These are phyloP conservation scores for Ianthella basta DNA, from an alignment of 37 sponge, comb jelly and placozoan species.

Conservation along the genomic window DNA sequence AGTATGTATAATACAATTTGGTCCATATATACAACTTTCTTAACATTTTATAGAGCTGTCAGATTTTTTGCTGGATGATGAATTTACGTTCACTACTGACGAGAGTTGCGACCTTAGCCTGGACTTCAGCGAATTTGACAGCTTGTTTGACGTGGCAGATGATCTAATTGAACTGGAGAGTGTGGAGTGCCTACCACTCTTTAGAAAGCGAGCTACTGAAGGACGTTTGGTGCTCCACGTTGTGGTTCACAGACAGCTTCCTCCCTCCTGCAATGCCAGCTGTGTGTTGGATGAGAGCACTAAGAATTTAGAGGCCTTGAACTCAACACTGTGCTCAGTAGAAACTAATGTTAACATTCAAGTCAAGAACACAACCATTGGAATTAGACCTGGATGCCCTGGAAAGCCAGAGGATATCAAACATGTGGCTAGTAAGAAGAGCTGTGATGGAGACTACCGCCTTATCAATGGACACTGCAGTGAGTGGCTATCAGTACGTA, in stretches of 20 bases:
- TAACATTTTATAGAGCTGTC: neutral
- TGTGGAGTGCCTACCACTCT: slow-evolving; percentile 18
- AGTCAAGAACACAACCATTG: neutral
- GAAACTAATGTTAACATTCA: neutral
- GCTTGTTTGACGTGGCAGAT: neutral
- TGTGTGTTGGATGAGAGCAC: neutral
- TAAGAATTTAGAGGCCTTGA: neutral
- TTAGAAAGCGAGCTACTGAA: neutral
- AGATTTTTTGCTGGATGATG: neutral
- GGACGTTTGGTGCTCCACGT: neutral
- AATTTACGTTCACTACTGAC: neutral
- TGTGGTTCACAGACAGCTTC: neutral
- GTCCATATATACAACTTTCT: neutral
- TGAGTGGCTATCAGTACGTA: too few relatives aligned
- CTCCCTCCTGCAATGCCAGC: neutral
- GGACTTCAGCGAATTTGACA: neutral
- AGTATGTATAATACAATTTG: too few relatives aligned
- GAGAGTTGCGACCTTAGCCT: slow-evolving; percentile 11
- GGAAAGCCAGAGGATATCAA: neutral
- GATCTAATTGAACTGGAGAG: neutral
- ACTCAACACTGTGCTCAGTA: neutral
- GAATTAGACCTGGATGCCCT: neutral
- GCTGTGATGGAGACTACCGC: neutral
- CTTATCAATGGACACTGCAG: slow-evolving; percentile 17
- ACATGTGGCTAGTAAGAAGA: neutral